Evolutionary conservation across 2,113 vertebrate species (phyloP).

Genomic region (Mystacornis crossleyi): DNA sequence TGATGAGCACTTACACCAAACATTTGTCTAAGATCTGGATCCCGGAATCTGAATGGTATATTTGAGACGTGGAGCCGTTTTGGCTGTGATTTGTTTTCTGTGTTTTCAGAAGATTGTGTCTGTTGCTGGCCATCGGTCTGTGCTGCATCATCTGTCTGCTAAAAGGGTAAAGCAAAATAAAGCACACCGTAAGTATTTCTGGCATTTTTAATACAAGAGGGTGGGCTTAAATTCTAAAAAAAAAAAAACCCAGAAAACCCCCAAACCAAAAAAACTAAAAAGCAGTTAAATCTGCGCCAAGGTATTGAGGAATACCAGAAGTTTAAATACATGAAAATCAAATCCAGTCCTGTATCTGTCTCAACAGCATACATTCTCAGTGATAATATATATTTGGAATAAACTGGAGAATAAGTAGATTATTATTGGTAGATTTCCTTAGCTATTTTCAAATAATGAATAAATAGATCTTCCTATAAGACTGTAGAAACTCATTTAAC

Average conservation of each 20-base stretch:
- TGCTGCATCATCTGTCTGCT: slow-evolving; percentile 95
- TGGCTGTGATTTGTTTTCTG: slow-evolving; percentile 94
- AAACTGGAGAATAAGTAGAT: neutral
- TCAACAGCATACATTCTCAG: neutral
- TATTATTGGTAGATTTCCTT: neutral
- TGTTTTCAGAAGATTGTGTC: slow-evolving; percentile 89
- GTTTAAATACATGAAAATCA: neutral
- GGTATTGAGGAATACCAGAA: neutral
- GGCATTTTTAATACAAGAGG: neutral
- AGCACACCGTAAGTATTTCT: neutral
- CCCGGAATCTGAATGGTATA: slow-evolving; percentile 97
- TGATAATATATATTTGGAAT: neutral
- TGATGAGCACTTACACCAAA: slow-evolving; percentile 86
- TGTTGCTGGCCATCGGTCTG: slow-evolving; percentile 90
- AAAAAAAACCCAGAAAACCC: too few relatives aligned
- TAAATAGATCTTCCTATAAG: neutral
- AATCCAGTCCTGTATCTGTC: neutral
- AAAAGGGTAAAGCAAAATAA: slow-evolving; percentile 42
- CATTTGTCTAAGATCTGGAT: slow-evolving; percentile 98
- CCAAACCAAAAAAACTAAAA: neutral
- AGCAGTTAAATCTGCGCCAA: neutral
- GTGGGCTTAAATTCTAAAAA: neutral
- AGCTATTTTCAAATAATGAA: neutral
- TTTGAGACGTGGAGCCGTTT: slow-evolving; percentile 97
- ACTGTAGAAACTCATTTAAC: neutral